Evolutionary conservation across 1,140 invertebrate species (phyloP).

Genomic region (Brachionus plicatilis): DNA sequence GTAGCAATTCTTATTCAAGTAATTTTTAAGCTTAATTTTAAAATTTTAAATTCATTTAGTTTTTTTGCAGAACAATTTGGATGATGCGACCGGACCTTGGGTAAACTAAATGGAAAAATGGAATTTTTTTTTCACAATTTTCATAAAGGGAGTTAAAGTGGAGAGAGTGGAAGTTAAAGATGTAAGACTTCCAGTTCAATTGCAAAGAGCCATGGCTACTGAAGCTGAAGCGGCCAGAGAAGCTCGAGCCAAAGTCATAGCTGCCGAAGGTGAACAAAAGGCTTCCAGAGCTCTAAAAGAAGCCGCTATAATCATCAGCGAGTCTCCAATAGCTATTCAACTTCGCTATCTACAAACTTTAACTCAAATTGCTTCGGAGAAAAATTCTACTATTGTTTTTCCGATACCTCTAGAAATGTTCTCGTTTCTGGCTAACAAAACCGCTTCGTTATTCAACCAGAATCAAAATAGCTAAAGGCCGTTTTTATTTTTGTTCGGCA

Average conservation of each 20-base stretch:
- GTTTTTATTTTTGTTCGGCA: not conserved
- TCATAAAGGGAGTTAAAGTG: constrained; percentile 27
- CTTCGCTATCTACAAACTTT: constrained; percentile 72
- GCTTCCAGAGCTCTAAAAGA: constrained; percentile 40
- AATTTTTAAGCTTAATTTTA: not conserved
- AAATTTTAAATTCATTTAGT: not conserved
- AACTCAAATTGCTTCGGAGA: constrained; percentile 89
- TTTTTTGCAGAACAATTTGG: constrained; percentile 8
- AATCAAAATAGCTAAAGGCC: not conserved
- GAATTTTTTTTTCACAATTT: not conserved
- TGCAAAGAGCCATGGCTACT: constrained; percentile 52
- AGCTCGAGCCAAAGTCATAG: constrained; percentile 49
- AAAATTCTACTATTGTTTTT: constrained; percentile 95
- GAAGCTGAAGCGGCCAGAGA: constrained; percentile 51
- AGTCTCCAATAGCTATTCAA: constrained; percentile 73
- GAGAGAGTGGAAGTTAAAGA: constrained; percentile 42
- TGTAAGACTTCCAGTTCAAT: constrained; percentile 46
- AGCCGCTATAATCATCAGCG: constrained; percentile 16
- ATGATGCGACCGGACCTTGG: constrained; percentile 39
- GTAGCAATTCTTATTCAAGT: constrained; percentile 38
- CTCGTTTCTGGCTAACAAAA: constrained; percentile 25
- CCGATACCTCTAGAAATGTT: constrained; percentile 86
- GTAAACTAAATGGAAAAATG: not conserved
- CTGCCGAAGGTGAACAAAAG: constrained; percentile 41
- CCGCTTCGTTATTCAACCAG: not conserved